Evolutionary conservation across 2,888 invertebrate genomes (phyloP).

Genomic region (Agrilus cyanescens): DNA sequence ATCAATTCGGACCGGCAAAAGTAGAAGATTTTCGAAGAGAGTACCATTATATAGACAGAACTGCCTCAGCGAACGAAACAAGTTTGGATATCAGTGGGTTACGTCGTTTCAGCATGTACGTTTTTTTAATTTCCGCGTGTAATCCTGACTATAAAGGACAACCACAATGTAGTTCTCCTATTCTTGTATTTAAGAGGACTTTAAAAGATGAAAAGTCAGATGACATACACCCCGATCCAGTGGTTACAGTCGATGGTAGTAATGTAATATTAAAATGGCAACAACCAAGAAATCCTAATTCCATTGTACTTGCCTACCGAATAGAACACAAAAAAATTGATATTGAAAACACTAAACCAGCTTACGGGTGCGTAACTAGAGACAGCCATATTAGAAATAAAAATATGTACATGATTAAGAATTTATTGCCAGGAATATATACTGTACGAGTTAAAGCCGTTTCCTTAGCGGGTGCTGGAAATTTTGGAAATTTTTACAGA

Average conservation of each 20-base stretch:
- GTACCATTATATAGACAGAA: slow-evolving; percentile 7
- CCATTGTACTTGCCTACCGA: slow-evolving; percentile 49
- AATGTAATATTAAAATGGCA: slow-evolving; percentile 39
- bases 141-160: slow-evolving; percentile 40
- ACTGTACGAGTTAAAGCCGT: slow-evolving; percentile 44
- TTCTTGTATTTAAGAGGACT: slow-evolving; percentile 40
- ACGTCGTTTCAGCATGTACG: slow-evolving; percentile 45
- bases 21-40: not conserved
- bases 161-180: slow-evolving; percentile 38
- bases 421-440: slow-evolving; percentile 45
- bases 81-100: slow-evolving; percentile 30
- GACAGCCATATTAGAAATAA: slow-evolving; percentile 21
- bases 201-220: slow-evolving; percentile 32
- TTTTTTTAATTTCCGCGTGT: slow-evolving; percentile 49
- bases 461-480: slow-evolving; percentile 45
- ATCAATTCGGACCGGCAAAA: not conserved
- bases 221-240: slow-evolving; percentile 24
- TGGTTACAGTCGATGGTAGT: slow-evolving; percentile 14
- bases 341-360: slow-evolving; percentile 28
- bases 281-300: slow-evolving; percentile 52
- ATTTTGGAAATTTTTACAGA: slow-evolving; percentile 23
- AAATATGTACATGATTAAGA: slow-evolving; percentile 24
- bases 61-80: slow-evolving; percentile 17
- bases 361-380: slow-evolving; percentile 40
- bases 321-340: slow-evolving; percentile 40